Evolutionary conservation across 2,113 vertebrate genomes (phyloP), one percentile per base, ranked within the genome.

Genomic region (Diglossa brunneiventris): DNA sequence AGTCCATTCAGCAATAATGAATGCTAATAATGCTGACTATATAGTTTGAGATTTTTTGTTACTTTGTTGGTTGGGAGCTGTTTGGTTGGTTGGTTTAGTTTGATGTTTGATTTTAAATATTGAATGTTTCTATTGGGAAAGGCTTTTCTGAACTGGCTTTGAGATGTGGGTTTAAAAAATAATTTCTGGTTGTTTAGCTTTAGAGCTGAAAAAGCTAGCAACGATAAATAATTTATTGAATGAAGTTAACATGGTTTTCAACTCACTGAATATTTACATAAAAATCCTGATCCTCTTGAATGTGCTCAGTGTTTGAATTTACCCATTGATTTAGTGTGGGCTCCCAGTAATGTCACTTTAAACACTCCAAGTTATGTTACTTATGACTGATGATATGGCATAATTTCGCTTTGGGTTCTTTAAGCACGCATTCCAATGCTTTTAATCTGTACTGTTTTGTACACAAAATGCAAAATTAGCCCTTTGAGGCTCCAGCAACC

Each of bases 141-240:
- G 12, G 44, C 58, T 85, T 83, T 64, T 46, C 24, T 79, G 24
- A 83, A 85, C 52, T 73, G 35, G 78, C 30, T 93, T 83, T 92
- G 50, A 89, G 68, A 67, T 46, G 11, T 0, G 53, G 24, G n/a
- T 49, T 64, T 78, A 3, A 50, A 92, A 64, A 66, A 55, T 64
- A 74, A 82, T 76, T 77, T 91, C 24, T 90, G 31, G 76, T 76
- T 92, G 35, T 86, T 89, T 70, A 80, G 15, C 58, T 90, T 90
- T 31, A 56, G 50, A 84, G 30, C 14, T 86, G 76, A 79, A 64
- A 83, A 94, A 74, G 26, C 66, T 89, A 62, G 18, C 82, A 78
- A 61, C 4, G n/a, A 76, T 89, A 19, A 85, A 93, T 90, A 90
- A 95, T 84, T 90, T 82, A 89, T 33, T 74, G 41, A 86, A 69